Base-by-base conservation (phyloP, 2,113 vertebrate species). In the Psilopsiagon aurifrons region DNA sequence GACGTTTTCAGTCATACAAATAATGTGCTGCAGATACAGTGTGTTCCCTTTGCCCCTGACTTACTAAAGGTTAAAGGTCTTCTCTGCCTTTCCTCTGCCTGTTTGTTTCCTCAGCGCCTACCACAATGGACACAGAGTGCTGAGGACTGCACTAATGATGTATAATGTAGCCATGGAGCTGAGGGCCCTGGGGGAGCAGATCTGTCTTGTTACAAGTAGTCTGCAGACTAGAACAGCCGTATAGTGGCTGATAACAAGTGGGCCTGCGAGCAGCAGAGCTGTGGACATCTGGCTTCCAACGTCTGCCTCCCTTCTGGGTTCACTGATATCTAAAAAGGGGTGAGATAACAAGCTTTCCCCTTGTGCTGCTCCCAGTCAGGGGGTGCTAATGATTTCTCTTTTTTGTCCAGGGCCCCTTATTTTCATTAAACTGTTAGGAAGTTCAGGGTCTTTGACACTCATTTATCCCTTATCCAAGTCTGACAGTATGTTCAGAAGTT, bases 261-360 rank as follows among this genome's bases (percentile, higher is more conserved):
- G 51, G 75, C 55, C 46, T 55, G 78, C 19, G 37, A 83, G 49
- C 25, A 31, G 51, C 81, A 75, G 46, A 47, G 66, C 69, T 79
- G 47, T 59, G 80, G 68, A 77, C 1, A 4, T 73, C 76, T 94
- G 88, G 15, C 51, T 95, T 62, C 63, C 75, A 96, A 70, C 8
- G 41, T 75, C 68, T 83, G 88, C 62, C 51, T 84, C 33, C 80
- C 83, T 47, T 88, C 76, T 92, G 96, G 91, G 47, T 79, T 89
- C 73, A 67, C 69, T 52, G 94, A 89, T 95, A 94, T 1, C 46
- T 52, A 54, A 70, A 76, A 88, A 55, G 37, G 71, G 49, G 29
- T 54, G 83, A 68, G 83, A 82, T 91, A 94, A 87, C 35, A 62
- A 55, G 47, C 64, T 83, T 92, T 46, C 33, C 46, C 27, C 46